These are phyloP conservation scores for Drosophila pseudotakahashii DNA, from an alignment of 2,888 invertebrate species.

Conservation along the genomic window DNA sequence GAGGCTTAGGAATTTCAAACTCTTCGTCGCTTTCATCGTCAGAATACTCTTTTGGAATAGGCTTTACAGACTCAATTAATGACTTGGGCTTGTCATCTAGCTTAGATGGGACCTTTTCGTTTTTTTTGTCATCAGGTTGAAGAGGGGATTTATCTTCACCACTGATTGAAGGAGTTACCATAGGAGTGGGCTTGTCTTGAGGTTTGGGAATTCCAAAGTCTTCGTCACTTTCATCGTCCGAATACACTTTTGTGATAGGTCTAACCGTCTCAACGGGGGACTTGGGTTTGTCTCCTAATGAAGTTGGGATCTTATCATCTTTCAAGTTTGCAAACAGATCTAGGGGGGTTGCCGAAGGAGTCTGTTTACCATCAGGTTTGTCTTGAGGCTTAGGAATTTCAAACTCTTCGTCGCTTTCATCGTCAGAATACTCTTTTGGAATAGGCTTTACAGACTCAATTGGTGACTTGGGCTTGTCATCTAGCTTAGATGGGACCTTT, in stretches of 20 bases:
- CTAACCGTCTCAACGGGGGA: conserved; percentile 19
- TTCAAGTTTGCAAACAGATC: background rate
- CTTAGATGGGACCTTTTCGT: background rate
- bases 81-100: background rate
- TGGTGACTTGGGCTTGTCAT: background rate
- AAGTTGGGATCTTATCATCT: conserved; percentile 4
- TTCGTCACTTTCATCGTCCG: conserved; percentile 15
- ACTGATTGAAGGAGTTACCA: background rate
- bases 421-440: conserved; percentile 21
- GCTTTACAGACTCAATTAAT: too few relatives aligned
- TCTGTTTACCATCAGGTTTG: background rate
- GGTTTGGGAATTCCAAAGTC: background rate
- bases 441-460: too few relatives aligned
- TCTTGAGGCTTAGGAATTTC: background rate
- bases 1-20: background rate
- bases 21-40: conserved; percentile 3
- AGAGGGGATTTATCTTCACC: background rate
- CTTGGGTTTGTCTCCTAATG: background rate
- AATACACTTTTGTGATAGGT: conserved; percentile 9
- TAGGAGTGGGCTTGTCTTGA: background rate
- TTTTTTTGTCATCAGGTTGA: background rate
- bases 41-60: conserved; percentile 13
- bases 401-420: background rate
- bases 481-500: background rate
- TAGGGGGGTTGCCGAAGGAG: background rate